Percentiles rank a stretch among this genome's conserved stretches.
phyloP scores from a whole-genome alignment of 2,113 vertebrate genomes.

The Phrynosoma blainvillii region DNA sequence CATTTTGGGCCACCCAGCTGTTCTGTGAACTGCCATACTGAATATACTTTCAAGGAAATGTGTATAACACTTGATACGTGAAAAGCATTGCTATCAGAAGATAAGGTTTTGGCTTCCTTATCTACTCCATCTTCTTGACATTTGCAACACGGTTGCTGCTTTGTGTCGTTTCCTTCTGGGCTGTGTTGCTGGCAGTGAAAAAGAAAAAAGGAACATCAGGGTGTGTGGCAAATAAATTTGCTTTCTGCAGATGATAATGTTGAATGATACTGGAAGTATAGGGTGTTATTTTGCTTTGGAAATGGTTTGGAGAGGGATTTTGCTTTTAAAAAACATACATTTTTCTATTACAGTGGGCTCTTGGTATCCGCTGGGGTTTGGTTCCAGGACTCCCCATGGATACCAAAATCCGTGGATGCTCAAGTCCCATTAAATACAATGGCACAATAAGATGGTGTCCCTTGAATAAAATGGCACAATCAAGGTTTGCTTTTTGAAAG shows the following conservation, averaged over 20 bases:
- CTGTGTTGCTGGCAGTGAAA: not conserved
- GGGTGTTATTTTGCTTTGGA: not conserved
- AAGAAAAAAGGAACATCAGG: not conserved
- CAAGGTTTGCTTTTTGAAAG: no score
- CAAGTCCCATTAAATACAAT: no score
- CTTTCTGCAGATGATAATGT: not conserved
- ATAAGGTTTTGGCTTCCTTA: not conserved
- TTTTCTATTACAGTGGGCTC: no score
- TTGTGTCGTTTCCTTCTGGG: not conserved
- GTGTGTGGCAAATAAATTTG: not conserved
- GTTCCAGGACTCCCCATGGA: no score
- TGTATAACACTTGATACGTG: not conserved
- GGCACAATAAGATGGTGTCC: no score
- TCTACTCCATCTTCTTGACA: not conserved
- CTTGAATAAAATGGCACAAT: no score
- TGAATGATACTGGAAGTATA: not conserved
- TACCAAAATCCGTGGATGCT: no score
- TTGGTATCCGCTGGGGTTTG: no score
- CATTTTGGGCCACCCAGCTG: not conserved
- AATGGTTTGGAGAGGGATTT: not conserved
- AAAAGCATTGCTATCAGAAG: not conserved
- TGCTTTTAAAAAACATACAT: not conserved
- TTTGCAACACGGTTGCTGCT: accelerated
- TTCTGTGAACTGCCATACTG: not conserved
- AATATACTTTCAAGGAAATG: accelerated